Conservation (phyloP, 2,797 vertebrate species). For the Simalia tracyae region DNA sequence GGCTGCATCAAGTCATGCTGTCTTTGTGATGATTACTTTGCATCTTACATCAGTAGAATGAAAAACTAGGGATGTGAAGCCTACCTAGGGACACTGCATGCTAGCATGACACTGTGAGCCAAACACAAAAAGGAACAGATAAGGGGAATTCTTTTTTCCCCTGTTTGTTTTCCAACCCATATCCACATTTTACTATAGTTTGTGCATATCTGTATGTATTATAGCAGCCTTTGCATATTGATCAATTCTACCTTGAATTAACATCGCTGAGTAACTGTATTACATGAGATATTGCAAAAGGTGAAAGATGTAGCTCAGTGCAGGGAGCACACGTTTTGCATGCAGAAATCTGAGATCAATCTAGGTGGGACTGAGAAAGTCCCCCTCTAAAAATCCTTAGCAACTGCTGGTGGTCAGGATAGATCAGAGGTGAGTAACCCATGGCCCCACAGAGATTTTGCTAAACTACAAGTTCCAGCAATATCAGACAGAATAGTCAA, state of each 20-base stretch:
- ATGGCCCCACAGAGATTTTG: background rate
- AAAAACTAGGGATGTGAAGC: conserved; percentile 49
- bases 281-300: background rate
- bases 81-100: background rate
- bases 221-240: background rate
- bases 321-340: background rate
- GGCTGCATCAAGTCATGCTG: conserved; percentile 77
- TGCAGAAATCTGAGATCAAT: background rate
- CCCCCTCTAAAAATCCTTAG: background rate
- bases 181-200: background rate
- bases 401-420: background rate
- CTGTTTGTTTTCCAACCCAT: background rate
- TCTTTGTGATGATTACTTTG: conserved; percentile 45
- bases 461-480: background rate
- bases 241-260: background rate
- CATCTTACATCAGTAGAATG: conserved; percentile 85
- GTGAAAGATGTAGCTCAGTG: background rate
- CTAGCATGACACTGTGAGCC: background rate
- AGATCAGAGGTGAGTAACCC: background rate
- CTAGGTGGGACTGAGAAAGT: background rate
- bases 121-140: background rate
- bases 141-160: background rate
- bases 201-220: background rate
- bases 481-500: background rate
- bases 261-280: background rate